phyloP scores from a whole-genome alignment of 2,888 invertebrate genomes.

The Graphium colonna region DNA sequence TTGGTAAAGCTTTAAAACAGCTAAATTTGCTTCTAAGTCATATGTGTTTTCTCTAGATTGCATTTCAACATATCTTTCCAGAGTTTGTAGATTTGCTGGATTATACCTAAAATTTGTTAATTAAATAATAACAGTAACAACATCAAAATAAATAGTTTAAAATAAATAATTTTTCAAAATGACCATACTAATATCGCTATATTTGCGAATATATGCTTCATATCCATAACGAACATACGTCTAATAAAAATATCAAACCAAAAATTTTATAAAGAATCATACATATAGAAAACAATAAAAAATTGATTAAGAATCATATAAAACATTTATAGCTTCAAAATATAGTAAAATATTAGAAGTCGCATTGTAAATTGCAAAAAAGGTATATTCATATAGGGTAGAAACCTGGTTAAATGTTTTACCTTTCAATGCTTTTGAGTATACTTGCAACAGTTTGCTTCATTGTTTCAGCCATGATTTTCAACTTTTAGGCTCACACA shows the following conservation, averaged over 20 bases:
- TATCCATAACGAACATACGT: no score
- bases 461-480: constrained; percentile 89
- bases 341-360: no score
- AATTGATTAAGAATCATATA: not conserved
- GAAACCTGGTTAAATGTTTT: constrained; percentile 27
- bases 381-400: not conserved
- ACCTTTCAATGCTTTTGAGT: constrained; percentile 96
- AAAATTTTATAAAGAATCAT: not conserved
- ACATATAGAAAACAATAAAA: not conserved
- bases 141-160: not conserved
- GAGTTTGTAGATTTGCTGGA: constrained; percentile 93
- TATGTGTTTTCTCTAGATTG: constrained; percentile 96
- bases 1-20: constrained; percentile 97
- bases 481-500: not conserved
- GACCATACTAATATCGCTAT: no score
- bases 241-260: no score
- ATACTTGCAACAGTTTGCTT: constrained; percentile 91
- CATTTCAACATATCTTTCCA: constrained; percentile 95
- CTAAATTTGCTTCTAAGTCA: constrained; percentile 97
- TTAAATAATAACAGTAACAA: constrained; percentile 22
- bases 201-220: no score
- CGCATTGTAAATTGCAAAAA: not conserved
- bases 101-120: constrained; percentile 87
- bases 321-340: not conserved
- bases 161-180: no score